Percentiles rank a stretch among this genome's conserved stretches.
Evolutionary conservation across 1,140 invertebrate genomes (phyloP).

Genomic region (Augochlora pura): DNA sequence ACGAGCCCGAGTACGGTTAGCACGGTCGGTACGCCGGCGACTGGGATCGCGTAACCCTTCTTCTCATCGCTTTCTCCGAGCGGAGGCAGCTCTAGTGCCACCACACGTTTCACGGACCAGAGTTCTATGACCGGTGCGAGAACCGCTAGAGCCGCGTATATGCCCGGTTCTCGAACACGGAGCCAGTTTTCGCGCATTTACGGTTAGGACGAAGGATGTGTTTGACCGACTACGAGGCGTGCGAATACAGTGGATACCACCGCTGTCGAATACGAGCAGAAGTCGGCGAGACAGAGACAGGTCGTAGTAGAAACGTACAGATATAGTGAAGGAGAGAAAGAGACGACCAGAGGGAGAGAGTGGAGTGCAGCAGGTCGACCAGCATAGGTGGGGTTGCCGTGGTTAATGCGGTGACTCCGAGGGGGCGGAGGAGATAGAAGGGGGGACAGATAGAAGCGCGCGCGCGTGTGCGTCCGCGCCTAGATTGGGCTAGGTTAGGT

Average conservation of each 20-base stretch:
- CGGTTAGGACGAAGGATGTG: constrained; percentile 47
- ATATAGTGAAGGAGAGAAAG: constrained; percentile 13
- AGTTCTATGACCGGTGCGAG: constrained; percentile 59
- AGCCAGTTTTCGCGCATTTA: constrained; percentile 46
- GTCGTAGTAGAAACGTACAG: constrained; percentile 15
- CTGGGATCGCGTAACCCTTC: constrained; percentile 17
- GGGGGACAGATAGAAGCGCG: constrained; percentile 34
- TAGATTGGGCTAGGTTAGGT: constrained; percentile 56
- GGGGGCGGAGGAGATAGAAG: neutral
- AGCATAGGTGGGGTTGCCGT: constrained; percentile 42
- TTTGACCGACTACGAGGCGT: constrained; percentile 35
- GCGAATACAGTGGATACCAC: constrained; percentile 28
- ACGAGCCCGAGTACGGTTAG: constrained; percentile 9
- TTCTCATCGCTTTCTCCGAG: constrained; percentile 28
- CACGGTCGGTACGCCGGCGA: neutral
- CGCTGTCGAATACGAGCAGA: constrained; percentile 10
- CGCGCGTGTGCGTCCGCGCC: constrained; percentile 48
- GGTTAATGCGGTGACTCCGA: constrained; percentile 37
- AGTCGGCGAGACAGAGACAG: constrained; percentile 27
- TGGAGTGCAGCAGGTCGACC: constrained; percentile 42
- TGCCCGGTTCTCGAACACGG: neutral
- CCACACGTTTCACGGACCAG: constrained; percentile 51
- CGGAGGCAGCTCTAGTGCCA: constrained; percentile 16
- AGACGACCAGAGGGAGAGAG: constrained; percentile 17
- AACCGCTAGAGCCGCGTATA: constrained; percentile 14